Evolutionary conservation across 2,797 vertebrate genomes (phyloP), one percentile per base, ranked within the genome.

Genomic region (Jordanella pulchra): DNA sequence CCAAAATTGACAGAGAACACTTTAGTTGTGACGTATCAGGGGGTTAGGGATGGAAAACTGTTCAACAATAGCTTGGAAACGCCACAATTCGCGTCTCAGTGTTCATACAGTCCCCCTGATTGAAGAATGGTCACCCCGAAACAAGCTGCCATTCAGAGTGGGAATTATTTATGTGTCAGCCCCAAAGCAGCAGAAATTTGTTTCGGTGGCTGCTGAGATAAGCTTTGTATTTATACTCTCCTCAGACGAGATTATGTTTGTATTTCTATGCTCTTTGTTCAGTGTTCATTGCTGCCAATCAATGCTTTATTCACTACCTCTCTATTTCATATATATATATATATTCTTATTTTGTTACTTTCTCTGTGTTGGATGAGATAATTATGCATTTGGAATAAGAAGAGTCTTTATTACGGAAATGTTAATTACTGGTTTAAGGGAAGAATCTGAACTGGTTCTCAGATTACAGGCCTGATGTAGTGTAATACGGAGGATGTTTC

Each of bases 261-360:
- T 79, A 81, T 87, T 64, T 68, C 70, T 21, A 4, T 78, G 65
- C 79, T 72, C 68, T 76, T 81, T 84, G 80, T 87, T 84, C 72
- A 81, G 79, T 89, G 84, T 89, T 84, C 84, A 80, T 88, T 78
- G 69, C 77, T 83, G 72, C 88, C 81, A 79, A 88, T 89, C 86
- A 86, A 84, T 85, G 86, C 85, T 90, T 91, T 83, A 89, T 91
- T 93, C 91, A 91, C 92, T 93, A 93, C 92, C 92, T 93, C 92
- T 92, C 35, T 42, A 63, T n/a, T 42, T 42, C 23, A 63, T 63
- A 63, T 42, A 63, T 63, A 63, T 53, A 53, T 53, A 53, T 63
- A 32, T 63, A 76, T 89, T 84, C 88, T 68, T 72, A 83, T 71
- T 61, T 89, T 91, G 80, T 88, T 87, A 81, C 72, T 81, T 81